Percentiles rank a stretch among this genome's conserved stretches.
These are phyloP conservation scores for Drosophila sp. DNA, from an alignment of 1,140 invertebrate genomes.

Conservation along the genomic window DNA sequence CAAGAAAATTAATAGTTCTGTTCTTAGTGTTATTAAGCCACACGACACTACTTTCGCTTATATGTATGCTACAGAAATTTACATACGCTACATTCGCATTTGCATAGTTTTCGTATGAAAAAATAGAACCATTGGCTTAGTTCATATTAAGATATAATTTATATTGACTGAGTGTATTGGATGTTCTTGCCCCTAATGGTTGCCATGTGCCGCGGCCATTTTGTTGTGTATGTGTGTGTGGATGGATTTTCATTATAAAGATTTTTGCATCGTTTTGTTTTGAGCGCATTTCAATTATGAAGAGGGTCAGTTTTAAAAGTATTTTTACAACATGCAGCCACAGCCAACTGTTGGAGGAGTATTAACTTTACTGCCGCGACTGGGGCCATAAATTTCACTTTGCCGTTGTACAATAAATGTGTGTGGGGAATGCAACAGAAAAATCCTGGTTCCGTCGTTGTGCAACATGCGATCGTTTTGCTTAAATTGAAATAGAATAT, in stretches of 20 bases:
- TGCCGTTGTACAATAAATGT: conserved; percentile 54
- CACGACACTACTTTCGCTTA: background rate
- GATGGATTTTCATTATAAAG: conserved; percentile 55
- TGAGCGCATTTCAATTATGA: conserved; percentile 77
- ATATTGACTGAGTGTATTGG: conserved; percentile 55
- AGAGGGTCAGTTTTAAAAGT: conserved; percentile 63
- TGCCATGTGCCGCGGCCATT: conserved; percentile 31
- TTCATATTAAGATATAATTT: conserved; percentile 36
- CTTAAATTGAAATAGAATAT: conserved; percentile 81
- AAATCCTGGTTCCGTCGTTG: conserved; percentile 13
- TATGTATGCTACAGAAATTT: conserved; percentile 30
- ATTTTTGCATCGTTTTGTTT: conserved; percentile 66
- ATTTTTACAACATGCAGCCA: conserved; percentile 48
- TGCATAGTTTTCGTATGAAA: conserved; percentile 28
- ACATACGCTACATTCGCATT: conserved; percentile 23
- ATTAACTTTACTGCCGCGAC: conserved; percentile 71
- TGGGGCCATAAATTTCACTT: conserved; percentile 67
- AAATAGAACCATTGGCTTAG: conserved; percentile 21
- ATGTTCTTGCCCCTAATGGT: conserved; percentile 42
- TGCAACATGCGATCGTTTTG: conserved; percentile 63
- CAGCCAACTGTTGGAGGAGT: conserved; percentile 37
- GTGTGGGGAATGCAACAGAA: conserved; percentile 64
- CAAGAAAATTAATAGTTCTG: too few species aligned
- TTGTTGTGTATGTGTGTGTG: conserved; percentile 3
- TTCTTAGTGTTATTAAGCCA: too few species aligned